Evolutionary conservation across 1,140 invertebrate species (phyloP).

Genomic region (Notospermus geniculatus): DNA sequence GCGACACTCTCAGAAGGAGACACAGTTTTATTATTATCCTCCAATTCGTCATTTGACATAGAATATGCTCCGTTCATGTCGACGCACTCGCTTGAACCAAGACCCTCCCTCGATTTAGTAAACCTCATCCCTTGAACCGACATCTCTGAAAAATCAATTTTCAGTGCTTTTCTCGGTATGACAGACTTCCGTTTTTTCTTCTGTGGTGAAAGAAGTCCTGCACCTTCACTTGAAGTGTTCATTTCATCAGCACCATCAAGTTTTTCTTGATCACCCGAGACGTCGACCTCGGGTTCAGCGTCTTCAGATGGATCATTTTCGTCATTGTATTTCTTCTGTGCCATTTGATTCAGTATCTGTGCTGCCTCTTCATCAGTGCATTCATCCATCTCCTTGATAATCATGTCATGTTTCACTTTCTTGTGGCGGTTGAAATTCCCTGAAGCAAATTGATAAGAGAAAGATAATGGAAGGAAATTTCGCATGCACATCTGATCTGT

Average conservation of each 20-base stretch:
- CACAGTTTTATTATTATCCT: no score
- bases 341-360: constrained; percentile 13
- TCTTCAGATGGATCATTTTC: not conserved
- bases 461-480: constrained; percentile 2
- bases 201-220: not conserved
- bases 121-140: no score
- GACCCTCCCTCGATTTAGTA: no score
- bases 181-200: constrained; percentile 20
- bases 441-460: constrained; percentile 21
- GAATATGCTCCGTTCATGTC: no score
- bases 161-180: no score
- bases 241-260: no score
- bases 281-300: not conserved
- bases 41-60: no score
- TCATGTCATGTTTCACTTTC: constrained; percentile 50
- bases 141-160: no score
- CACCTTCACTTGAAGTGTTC: constrained; percentile 1
- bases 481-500: not conserved
- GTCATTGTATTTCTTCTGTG: constrained; percentile 1
- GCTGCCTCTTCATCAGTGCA: constrained; percentile 11
- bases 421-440: constrained; percentile 50
- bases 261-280: no score
- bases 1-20: no score
- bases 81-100: no score
- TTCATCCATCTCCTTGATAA: constrained; percentile 10